Evolutionary conservation across 2,888 invertebrate genomes (phyloP).

Genomic region (Lymantria dispar): DNA sequence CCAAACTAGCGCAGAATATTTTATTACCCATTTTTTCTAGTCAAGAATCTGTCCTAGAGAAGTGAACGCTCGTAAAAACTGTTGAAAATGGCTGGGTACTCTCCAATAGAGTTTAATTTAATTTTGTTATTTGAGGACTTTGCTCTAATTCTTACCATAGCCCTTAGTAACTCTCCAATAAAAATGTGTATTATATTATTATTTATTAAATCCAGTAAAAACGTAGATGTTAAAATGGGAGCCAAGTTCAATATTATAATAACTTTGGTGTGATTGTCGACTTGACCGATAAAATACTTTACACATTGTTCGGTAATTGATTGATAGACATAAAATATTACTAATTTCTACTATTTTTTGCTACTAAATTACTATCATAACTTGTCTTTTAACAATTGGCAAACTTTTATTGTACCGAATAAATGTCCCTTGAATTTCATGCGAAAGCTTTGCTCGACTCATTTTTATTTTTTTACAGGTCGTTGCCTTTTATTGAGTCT

Average conservation of each 20-base stretch:
- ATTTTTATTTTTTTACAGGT: neutral
- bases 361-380: neutral
- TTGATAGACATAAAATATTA: no score
- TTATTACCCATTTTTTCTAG: neutral
- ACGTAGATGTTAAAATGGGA: no score
- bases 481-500: neutral
- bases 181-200: no score
- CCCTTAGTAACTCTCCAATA: no score
- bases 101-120: neutral
- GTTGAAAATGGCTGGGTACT: neutral
- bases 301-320: no score
- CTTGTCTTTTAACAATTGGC: neutral
- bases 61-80: neutral
- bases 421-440: constrained; percentile 4
- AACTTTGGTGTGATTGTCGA: no score
- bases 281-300: no score
- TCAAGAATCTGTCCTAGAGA: neutral
- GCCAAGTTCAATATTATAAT: no score
- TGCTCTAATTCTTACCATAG: neutral
- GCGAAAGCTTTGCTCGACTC: neutral
- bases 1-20: neutral
- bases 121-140: neutral
- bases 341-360: neutral
- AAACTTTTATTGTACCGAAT: constrained; percentile 1
- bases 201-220: no score